Conservation (phyloP, 1,140 invertebrate genomes). For the Drosophila virilis region DNA sequence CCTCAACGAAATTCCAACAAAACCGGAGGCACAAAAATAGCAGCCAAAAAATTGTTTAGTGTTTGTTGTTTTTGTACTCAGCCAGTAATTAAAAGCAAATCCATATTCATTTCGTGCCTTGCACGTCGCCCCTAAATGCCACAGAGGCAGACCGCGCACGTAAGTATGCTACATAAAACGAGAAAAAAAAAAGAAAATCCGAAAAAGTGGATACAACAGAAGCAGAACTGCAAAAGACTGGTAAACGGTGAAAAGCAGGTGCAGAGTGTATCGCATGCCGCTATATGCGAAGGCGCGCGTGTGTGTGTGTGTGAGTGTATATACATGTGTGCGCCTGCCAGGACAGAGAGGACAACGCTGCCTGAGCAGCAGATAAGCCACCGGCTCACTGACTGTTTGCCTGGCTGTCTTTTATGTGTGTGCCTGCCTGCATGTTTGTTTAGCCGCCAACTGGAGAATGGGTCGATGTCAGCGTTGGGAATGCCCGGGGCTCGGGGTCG, state of each 20-base stretch:
- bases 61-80: constrained; percentile 33
- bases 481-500: neutral
- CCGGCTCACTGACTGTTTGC: constrained; percentile 16
- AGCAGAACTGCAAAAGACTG: neutral
- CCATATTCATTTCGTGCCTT: constrained; percentile 75
- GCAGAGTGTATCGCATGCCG: constrained; percentile 3
- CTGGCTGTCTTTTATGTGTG: constrained; percentile 29
- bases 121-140: constrained; percentile 1
- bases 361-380: constrained; percentile 53
- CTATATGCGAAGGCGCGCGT: neutral
- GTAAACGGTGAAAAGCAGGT: constrained; percentile 11
- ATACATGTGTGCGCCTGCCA: constrained; percentile 53
- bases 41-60: constrained; percentile 22
- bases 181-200: neutral
- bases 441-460: constrained; percentile 38
- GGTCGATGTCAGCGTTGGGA: constrained; percentile 13
- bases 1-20: constrained; percentile 16
- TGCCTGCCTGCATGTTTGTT: constrained; percentile 60
- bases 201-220: neutral
- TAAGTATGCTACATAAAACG: constrained; percentile 51
- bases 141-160: constrained; percentile 11
- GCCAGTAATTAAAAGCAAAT: constrained; percentile 78
- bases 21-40: constrained; percentile 32
- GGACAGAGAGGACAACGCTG: constrained; percentile 57
- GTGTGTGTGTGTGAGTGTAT: constrained; percentile 13